Percentiles rank a stretch among this genome's conserved stretches.
phyloP scores from a whole-genome alignment of 2,113 vertebrate genomes.

The Pyrgilauda ruficollis region DNA sequence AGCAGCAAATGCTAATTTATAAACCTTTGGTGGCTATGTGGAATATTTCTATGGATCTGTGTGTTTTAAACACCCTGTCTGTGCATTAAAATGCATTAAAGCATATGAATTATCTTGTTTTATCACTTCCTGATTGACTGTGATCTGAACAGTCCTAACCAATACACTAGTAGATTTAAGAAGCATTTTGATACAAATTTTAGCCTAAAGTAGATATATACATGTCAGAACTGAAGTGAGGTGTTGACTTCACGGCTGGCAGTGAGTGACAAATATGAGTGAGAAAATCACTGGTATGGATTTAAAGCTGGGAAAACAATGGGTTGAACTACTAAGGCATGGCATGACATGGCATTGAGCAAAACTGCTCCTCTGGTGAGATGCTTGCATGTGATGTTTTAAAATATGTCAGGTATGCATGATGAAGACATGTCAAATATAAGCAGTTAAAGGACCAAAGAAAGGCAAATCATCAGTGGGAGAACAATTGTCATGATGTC shows the following conservation, averaged over 20 bases:
- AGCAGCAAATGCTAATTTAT: background rate
- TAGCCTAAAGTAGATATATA: background rate
- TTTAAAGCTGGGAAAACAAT: background rate
- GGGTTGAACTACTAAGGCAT: background rate
- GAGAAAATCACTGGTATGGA: background rate
- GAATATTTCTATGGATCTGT: background rate
- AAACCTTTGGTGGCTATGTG: background rate
- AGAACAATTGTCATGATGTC: background rate
- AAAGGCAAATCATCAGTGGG: background rate
- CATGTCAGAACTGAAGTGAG: background rate
- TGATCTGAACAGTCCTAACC: background rate
- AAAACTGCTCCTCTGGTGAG: background rate
- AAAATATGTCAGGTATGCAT: background rate
- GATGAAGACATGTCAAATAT: background rate
- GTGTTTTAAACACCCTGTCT: background rate
- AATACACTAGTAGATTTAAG: background rate
- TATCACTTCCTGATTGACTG: background rate
- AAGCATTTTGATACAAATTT: background rate
- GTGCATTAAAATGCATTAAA: background rate
- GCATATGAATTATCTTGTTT: background rate
- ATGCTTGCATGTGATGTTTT: background rate
- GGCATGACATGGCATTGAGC: background rate
- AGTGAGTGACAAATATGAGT: background rate
- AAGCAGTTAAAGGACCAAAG: background rate
- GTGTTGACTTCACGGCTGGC: background rate